Conservation (phyloP, 2,888 invertebrate species). For the Drosophila villosipedis region DNA sequence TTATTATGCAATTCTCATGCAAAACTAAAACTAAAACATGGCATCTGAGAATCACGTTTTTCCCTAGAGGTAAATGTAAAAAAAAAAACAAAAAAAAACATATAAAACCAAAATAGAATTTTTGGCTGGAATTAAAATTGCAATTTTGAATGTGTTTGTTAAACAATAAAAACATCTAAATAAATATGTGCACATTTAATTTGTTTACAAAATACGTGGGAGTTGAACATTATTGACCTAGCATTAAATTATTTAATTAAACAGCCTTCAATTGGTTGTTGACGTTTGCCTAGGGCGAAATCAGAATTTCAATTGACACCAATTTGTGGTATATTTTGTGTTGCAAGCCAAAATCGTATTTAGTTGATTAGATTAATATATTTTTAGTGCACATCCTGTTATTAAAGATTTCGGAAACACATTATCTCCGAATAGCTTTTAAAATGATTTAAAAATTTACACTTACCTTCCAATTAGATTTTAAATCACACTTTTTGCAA, state of each 20-base stretch:
- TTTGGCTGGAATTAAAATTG: not conserved
- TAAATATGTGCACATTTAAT: not conserved
- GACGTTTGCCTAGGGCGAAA: not conserved
- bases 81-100: not conserved
- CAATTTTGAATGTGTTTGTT: not conserved
- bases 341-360: not conserved
- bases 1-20: not conserved
- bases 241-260: not conserved
- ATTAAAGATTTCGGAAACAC: not conserved
- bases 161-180: not conserved
- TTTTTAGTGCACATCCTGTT: not conserved
- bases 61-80: too few species aligned
- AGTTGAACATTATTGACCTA: not conserved
- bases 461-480: not conserved
- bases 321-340: not conserved
- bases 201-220: not conserved
- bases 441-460: not conserved
- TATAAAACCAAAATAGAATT: not conserved
- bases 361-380: not conserved
- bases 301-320: not conserved
- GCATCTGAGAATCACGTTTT: not conserved
- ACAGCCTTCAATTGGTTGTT: not conserved
- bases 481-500: not conserved
- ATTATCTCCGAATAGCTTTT: not conserved
- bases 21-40: not conserved